Conservation (phyloP, 2,113 vertebrate species). For the Spea multiplicata region DNA sequence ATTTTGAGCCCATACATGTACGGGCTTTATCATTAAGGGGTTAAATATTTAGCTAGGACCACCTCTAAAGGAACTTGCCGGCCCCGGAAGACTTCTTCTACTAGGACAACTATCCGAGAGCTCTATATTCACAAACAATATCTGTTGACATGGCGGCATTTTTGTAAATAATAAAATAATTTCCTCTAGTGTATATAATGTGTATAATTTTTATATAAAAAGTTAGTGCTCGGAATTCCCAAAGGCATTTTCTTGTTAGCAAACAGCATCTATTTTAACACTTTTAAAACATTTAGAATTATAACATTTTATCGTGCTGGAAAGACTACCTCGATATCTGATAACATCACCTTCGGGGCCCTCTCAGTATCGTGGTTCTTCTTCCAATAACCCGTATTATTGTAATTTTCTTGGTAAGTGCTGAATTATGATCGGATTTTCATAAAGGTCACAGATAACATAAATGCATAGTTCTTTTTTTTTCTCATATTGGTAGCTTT, state of each 20-base stretch:
- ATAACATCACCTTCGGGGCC: conserved; percentile 24
- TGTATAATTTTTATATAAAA: not conserved
- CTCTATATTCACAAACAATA: too few species aligned
- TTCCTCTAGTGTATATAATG: not conserved
- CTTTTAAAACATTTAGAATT: conserved; percentile 12
- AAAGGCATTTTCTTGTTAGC: not conserved
- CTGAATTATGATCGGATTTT: conserved; percentile 31
- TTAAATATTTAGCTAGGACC: too few species aligned
- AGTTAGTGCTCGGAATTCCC: not conserved
- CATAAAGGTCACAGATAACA: conserved; percentile 38
- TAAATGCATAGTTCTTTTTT: conserved; percentile 13
- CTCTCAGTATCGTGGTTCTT: conserved; percentile 22
- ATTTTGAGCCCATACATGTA: too few species aligned
- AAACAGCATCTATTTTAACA: conserved; percentile 1
- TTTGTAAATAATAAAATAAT: not conserved
- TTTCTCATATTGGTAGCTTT: conserved; percentile 6
- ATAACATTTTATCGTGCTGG: conserved; percentile 4
- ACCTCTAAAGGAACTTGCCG: too few species aligned
- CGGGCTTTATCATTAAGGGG: too few species aligned
- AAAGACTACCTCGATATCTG: conserved; percentile 24
- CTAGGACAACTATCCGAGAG: too few species aligned
- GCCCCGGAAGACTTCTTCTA: too few species aligned
- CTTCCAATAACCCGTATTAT: conserved; percentile 38
- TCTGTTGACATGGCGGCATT: not conserved
- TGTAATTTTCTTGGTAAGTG: conserved; percentile 35